A percentile compares a stretch with the other conserved stretches of the same genome.
phyloP scores from a whole-genome alignment of 1,140 invertebrate species.

The Rhagoletis pomonella region DNA sequence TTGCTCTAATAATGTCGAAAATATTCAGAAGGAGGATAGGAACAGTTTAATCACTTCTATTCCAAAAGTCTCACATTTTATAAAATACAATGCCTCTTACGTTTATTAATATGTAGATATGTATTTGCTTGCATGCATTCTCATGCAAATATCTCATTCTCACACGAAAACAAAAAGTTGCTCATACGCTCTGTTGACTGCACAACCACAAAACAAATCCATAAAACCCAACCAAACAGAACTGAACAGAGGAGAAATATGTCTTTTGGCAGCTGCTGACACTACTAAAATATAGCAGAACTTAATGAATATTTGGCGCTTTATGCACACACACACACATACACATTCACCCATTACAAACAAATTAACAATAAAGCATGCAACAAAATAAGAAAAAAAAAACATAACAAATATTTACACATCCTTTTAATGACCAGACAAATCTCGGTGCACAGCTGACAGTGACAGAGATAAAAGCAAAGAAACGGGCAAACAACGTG shows the following conservation, averaged over 20 bases:
- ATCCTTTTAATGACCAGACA: background rate
- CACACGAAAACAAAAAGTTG: background rate
- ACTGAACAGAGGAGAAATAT: background rate
- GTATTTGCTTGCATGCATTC: too few species aligned
- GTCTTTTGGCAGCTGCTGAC: background rate
- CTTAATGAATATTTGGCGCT: conserved; percentile 24
- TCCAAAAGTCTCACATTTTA: too few species aligned
- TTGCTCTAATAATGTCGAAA: too few species aligned
- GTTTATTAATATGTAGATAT: too few species aligned
- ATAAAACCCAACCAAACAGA: background rate
- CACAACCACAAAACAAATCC: too few species aligned
- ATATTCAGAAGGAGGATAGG: too few species aligned
- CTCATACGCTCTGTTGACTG: background rate
- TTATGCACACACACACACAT: background rate
- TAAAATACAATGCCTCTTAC: too few species aligned
- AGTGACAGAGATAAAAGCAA: background rate
- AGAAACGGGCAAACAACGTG: background rate
- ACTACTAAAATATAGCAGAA: background rate
- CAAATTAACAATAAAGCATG: background rate
- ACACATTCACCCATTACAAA: background rate
- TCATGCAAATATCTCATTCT: background rate
- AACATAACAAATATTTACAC: conserved; percentile 24
- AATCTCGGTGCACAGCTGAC: conserved; percentile 16
- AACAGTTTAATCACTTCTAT: too few species aligned
- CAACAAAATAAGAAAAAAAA: background rate